Conservation (phyloP, 2,113 vertebrate genomes). For the Trachemys scripta region DNA sequence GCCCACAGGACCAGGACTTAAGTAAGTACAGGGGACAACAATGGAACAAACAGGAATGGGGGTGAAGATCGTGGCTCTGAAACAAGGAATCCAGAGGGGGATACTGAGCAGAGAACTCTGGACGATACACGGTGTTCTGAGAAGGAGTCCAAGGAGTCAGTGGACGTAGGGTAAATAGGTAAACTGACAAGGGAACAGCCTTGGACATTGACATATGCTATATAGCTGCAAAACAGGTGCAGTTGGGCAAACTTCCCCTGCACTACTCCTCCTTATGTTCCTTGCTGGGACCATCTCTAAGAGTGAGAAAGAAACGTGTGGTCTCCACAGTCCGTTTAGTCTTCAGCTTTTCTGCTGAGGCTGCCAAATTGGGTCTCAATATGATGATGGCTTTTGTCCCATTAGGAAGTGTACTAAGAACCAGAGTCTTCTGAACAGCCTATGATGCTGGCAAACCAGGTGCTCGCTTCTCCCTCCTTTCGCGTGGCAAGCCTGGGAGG, state of each 20-base stretch:
- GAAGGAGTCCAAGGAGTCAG: neutral
- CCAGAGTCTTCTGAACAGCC: neutral
- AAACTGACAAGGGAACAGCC: neutral
- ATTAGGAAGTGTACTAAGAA: neutral
- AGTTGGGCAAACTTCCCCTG: neutral
- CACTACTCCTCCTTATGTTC: neutral
- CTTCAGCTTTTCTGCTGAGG: neutral
- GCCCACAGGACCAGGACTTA: neutral
- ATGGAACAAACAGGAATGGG: neutral
- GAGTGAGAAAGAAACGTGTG: neutral
- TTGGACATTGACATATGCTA: neutral
- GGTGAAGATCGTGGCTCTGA: neutral
- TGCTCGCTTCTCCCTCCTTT: neutral
- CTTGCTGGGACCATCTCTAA: neutral
- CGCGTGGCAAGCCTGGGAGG: no score
- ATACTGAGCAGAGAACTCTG: neutral
- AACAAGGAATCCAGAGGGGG: neutral
- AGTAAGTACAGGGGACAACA: neutral
- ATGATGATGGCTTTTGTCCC: accelerated
- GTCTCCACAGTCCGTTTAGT: neutral
- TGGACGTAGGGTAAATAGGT: neutral
- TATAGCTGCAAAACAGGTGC: neutral
- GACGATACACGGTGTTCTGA: neutral
- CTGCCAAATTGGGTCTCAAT: neutral
- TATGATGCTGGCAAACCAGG: neutral